Evolutionary conservation across 2,888 invertebrate genomes (phyloP).

Genomic region (Morpho deidamia): DNA sequence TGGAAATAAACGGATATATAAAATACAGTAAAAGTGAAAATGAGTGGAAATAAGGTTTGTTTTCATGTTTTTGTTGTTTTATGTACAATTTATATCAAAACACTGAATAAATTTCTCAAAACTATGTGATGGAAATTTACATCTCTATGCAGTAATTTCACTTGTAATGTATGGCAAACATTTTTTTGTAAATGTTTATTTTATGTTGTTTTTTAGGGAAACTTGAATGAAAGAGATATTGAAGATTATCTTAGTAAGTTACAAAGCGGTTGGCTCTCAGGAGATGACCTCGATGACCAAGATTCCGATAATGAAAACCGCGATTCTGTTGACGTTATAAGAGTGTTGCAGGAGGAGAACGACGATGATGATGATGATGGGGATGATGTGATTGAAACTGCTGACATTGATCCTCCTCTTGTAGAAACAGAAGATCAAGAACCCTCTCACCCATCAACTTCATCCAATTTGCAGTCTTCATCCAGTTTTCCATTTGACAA

Average conservation of each 20-base stretch:
- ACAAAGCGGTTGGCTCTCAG: constrained; percentile 36
- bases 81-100: constrained; percentile 37
- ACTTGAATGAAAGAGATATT: constrained; percentile 33
- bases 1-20: constrained; percentile 17
- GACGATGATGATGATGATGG: constrained; percentile 28
- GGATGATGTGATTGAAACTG: constrained; percentile 32
- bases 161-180: constrained; percentile 36
- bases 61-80: constrained; percentile 33
- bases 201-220: constrained; percentile 38
- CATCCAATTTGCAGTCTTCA: constrained; percentile 32
- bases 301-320: constrained; percentile 34
- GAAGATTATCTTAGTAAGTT: constrained; percentile 32
- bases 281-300: constrained; percentile 35
- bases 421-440: constrained; percentile 33
- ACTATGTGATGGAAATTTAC: constrained; percentile 37
- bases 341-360: constrained; percentile 37
- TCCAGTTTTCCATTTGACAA: constrained; percentile 38
- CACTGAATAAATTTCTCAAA: constrained; percentile 36
- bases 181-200: constrained; percentile 35
- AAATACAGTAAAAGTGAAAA: constrained; percentile 24
- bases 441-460: constrained; percentile 32
- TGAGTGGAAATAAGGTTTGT: constrained; percentile 30
- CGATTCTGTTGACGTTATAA: constrained; percentile 37
- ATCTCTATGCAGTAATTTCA: constrained; percentile 35
- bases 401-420: constrained; percentile 38